phyloP scores from a whole-genome alignment of 1,140 invertebrate genomes.

The Nymphalis io region DNA sequence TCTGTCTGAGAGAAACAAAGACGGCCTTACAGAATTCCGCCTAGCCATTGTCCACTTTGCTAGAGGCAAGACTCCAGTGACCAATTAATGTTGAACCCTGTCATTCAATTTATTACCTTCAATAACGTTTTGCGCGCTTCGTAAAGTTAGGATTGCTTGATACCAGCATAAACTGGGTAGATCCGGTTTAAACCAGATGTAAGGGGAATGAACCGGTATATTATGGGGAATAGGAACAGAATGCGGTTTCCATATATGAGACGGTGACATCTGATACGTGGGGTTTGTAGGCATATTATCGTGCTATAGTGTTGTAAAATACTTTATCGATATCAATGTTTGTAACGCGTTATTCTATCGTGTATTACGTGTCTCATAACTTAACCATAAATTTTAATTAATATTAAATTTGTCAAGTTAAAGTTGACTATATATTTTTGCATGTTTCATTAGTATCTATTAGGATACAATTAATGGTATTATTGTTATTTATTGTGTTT shows the following conservation, averaged over 20 bases:
- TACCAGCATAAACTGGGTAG: conserved; percentile 58
- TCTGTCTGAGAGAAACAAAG: conserved; percentile 62
- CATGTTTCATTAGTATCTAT: too few species aligned
- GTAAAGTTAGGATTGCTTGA: conserved; percentile 45
- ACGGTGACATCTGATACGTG: conserved; percentile 66
- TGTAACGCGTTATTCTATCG: not conserved
- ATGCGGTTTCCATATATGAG: conserved; percentile 69
- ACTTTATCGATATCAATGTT: conserved; percentile 29
- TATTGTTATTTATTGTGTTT: too few species aligned
- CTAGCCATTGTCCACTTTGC: conserved; percentile 70
- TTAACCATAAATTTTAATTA: too few species aligned
- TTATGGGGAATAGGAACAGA: conserved; percentile 68
- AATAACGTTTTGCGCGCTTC: conserved; percentile 44
- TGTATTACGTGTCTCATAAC: not conserved
- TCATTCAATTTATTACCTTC: conserved; percentile 53
- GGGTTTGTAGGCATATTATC: conserved; percentile 48
- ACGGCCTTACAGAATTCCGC: conserved; percentile 60
- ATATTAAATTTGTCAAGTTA: too few species aligned
- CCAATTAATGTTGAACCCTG: conserved; percentile 49
- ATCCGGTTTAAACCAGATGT: conserved; percentile 66
- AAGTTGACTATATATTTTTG: too few species aligned
- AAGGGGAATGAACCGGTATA: conserved; percentile 71
- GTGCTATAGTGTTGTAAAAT: conserved; percentile 26
- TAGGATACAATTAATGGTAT: too few species aligned
- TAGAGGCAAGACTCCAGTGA: conserved; percentile 52